Conservation (phyloP, 2,113 vertebrate genomes). For the Stercorarius parasiticus region DNA sequence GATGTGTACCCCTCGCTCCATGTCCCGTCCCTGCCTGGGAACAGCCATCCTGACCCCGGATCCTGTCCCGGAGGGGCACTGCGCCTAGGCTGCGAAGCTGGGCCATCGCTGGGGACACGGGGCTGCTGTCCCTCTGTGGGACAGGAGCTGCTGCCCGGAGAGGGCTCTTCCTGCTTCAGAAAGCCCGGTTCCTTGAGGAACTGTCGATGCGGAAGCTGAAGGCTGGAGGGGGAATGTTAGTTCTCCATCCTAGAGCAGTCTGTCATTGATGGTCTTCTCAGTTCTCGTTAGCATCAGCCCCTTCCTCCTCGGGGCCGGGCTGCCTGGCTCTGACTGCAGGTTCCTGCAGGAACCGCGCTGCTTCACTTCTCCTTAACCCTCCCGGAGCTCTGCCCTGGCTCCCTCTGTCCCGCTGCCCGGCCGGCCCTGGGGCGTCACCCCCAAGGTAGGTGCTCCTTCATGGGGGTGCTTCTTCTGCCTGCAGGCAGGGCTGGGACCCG, state of each 20-base stretch:
- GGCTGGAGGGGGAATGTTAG: neutral
- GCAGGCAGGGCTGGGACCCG: neutral
- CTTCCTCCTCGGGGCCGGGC: neutral
- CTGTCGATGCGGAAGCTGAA: rapidly evolving
- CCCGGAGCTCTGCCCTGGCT: rapidly evolving
- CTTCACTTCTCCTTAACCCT: neutral
- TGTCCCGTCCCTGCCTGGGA: neutral
- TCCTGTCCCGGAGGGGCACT: neutral
- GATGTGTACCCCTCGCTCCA: neutral
- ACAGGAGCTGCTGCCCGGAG: neutral
- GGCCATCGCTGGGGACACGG: neutral
- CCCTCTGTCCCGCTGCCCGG: rapidly evolving
- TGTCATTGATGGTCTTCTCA: neutral
- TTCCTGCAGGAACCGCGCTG: neutral
- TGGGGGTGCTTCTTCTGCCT: neutral
- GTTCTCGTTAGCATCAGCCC: neutral
- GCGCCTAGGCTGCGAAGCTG: neutral
- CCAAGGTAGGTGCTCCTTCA: rapidly evolving
- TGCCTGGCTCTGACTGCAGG: neutral
- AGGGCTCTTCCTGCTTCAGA: neutral
- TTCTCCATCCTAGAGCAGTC: neutral
- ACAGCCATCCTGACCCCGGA: neutral
- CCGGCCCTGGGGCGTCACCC: neutral
- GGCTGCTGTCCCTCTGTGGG: rapidly evolving
- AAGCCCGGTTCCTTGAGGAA: rapidly evolving